These are phyloP conservation scores for Pollicipes pollicipes DNA, from an alignment of 1,140 invertebrate genomes.

Conservation along the genomic window DNA sequence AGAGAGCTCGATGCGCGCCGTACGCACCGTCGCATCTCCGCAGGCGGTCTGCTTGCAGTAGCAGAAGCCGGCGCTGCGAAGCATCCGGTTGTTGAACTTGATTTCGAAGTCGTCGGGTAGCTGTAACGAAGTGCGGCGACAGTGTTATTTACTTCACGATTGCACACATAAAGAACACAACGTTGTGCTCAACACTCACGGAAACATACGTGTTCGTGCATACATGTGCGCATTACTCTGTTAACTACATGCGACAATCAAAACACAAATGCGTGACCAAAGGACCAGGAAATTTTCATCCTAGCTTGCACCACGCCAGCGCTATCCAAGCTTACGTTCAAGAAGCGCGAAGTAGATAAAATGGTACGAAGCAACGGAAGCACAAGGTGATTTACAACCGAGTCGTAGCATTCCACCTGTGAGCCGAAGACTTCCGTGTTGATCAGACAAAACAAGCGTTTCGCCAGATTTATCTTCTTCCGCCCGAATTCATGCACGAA, in stretches of 20 bases:
- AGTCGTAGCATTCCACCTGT: background rate
- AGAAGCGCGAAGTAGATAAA: background rate
- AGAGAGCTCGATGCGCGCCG: no score
- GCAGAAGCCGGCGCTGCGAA: slow-evolving; percentile 49
- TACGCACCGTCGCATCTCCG: no score
- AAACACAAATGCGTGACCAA: background rate
- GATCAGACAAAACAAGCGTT: slow-evolving; percentile 46
- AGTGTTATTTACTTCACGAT: no score
- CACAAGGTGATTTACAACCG: background rate
- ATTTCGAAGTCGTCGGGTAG: slow-evolving; percentile 46
- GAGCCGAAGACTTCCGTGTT: slow-evolving; percentile 57
- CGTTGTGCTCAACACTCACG: slow-evolving; percentile 32
- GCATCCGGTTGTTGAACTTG: slow-evolving; percentile 56
- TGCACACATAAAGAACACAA: no score
- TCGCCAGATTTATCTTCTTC: slow-evolving; percentile 43
- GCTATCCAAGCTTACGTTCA: background rate
- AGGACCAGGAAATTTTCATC: background rate
- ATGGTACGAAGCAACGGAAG: background rate
- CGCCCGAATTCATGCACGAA: slow-evolving; percentile 46
- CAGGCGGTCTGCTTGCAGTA: background rate
- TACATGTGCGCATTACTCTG: no score
- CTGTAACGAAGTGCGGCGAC: slow-evolving; percentile 7
- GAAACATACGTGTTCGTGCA: no score
- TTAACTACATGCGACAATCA: no score
- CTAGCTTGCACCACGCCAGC: background rate